phyloP scores from a whole-genome alignment of 1,140 invertebrate genomes.

The Rhopalosiphum maidis region DNA sequence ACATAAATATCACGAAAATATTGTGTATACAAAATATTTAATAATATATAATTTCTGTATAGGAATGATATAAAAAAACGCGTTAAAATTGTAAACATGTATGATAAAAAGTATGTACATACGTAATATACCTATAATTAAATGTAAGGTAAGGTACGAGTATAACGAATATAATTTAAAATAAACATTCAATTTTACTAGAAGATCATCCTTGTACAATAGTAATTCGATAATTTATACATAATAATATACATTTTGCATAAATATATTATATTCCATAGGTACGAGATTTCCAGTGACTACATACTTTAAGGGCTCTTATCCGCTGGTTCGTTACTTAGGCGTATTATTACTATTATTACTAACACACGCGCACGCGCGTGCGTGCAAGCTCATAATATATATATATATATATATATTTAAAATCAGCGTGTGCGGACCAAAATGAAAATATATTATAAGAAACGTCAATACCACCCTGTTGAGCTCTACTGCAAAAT shows the following conservation, averaged over 20 bases:
- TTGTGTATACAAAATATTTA: too few species aligned
- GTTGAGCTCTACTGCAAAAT: constrained; percentile 30
- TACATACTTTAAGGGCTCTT: not conserved
- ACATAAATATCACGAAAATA: too few species aligned
- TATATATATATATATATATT: not conserved
- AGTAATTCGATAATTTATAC: not conserved
- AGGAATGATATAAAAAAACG: not conserved
- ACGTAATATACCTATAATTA: not conserved
- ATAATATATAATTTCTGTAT: too few species aligned
- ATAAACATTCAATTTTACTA: not conserved
- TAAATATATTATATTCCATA: not conserved
- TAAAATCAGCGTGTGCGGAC: constrained; percentile 32
- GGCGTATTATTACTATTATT: constrained; percentile 32
- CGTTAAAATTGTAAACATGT: not conserved
- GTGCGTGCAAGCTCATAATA: not conserved
- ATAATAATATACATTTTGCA: not conserved
- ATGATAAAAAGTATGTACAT: not conserved
- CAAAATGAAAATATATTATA: constrained; percentile 43
- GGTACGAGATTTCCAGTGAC: not conserved
- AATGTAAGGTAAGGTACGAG: not conserved
- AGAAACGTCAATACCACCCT: constrained; percentile 41
- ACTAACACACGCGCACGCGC: not conserved
- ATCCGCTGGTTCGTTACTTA: constrained; percentile 24
- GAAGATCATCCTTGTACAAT: not conserved
- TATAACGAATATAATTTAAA: not conserved